A percentile compares a stretch with the other conserved stretches of the same genome.
Conservation (phyloP, 2,888 invertebrate species). For the Melanchra persicariae region DNA sequence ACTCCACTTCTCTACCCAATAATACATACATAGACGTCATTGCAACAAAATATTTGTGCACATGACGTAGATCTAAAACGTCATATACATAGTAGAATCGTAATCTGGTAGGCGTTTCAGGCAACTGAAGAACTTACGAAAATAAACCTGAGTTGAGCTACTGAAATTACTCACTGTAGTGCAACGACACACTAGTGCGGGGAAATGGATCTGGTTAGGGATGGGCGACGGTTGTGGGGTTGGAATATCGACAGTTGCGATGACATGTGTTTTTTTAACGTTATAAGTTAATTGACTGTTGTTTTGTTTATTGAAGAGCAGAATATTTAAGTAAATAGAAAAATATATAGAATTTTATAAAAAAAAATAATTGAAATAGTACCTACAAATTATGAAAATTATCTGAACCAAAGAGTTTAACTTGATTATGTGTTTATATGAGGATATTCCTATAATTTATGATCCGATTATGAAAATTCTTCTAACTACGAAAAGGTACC, state of each 20-base stretch:
- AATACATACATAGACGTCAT: not conserved
- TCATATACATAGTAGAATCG: conserved; percentile 7
- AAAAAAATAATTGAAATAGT: too few relatives aligned
- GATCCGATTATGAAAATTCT: too few relatives aligned
- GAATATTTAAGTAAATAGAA: too few relatives aligned
- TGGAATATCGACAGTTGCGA: conserved; percentile 50
- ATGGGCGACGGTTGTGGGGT: not conserved
- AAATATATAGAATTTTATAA: not conserved
- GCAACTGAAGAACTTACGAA: conserved; percentile 59
- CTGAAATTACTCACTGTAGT: conserved; percentile 87
- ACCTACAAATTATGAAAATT: too few relatives aligned
- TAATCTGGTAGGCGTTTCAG: conserved; percentile 53
- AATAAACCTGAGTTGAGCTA: conserved; percentile 77
- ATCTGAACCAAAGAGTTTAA: too few relatives aligned
- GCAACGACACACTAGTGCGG: conserved; percentile 84
- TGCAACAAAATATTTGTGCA: not conserved
- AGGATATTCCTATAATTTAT: too few relatives aligned
- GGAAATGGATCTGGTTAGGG: conserved; percentile 32
- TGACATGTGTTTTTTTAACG: too few relatives aligned
- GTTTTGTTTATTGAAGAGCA: not conserved
- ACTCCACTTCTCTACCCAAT: not conserved
- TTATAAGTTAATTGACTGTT: not conserved
- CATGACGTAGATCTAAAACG: conserved; percentile 25
- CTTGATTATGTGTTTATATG: too few relatives aligned
- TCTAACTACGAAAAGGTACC: too few relatives aligned